Evolutionary conservation across 2,797 vertebrate genomes (phyloP).

Genomic region (Tragopan temminckii): DNA sequence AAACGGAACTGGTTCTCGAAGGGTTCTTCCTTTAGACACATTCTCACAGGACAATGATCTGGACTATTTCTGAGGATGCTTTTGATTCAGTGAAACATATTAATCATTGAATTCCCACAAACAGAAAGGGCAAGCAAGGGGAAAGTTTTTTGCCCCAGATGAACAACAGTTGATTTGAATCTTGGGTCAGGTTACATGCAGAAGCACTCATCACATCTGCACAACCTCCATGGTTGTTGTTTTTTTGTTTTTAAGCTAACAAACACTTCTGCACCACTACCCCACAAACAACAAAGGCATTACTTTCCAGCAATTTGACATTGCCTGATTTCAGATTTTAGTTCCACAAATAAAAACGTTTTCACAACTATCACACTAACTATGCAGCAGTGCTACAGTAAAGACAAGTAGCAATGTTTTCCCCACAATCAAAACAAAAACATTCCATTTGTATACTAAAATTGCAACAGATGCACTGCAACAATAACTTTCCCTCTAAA

Average conservation of each 20-base stretch:
- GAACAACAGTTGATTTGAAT: not conserved
- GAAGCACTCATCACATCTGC: not conserved
- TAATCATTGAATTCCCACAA: not conserved
- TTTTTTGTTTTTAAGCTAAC: not conserved
- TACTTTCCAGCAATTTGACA: not conserved
- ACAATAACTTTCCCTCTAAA: not conserved
- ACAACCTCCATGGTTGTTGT: not conserved
- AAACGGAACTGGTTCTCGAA: not conserved
- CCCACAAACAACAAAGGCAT: not conserved
- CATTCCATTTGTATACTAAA: not conserved
- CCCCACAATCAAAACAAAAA: not conserved
- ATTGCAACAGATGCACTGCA: not conserved
- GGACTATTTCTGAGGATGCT: not conserved
- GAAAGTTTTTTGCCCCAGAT: not conserved
- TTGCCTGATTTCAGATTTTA: not conserved
- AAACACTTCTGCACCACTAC: not conserved
- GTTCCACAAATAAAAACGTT: not conserved
- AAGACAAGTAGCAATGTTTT: not conserved
- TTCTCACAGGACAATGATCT: accelerated
- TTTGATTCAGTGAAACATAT: not conserved
- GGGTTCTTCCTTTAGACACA: not conserved
- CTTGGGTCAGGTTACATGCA: not conserved
- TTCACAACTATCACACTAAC: not conserved
- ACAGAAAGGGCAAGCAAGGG: not conserved
- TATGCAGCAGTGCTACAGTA: not conserved